These are phyloP conservation scores for Tillus elongatus DNA, from an alignment of 2,888 invertebrate genomes.

Conservation along the genomic window DNA sequence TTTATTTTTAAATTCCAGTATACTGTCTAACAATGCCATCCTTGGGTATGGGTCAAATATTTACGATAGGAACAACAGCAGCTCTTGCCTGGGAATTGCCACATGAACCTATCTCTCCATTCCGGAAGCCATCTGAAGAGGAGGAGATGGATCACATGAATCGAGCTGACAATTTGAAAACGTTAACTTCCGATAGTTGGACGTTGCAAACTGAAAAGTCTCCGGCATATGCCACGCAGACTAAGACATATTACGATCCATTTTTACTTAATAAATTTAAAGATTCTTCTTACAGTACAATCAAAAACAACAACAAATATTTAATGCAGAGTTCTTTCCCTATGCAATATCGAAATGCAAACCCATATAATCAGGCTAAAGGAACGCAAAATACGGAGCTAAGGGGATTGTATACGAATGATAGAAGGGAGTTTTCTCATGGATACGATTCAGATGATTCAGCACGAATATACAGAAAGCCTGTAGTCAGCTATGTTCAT, in stretches of 20 bases:
- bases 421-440: too few species aligned
- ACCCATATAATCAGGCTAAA: too few species aligned
- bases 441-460: too few species aligned
- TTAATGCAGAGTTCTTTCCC: too few species aligned
- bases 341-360: too few species aligned
- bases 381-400: too few species aligned
- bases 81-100: slow-evolving; percentile 72
- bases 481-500: slow-evolving; percentile 21
- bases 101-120: slow-evolving; percentile 48
- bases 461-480: slow-evolving; percentile 10
- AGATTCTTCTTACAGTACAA: too few species aligned
- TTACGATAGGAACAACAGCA: slow-evolving; percentile 63
- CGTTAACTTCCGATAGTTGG: slow-evolving; percentile 24
- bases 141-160: too few species aligned
- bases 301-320: too few species aligned
- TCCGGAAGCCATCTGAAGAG: slow-evolving; percentile 19
- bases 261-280: slow-evolving; percentile 22
- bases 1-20: slow-evolving; percentile 40
- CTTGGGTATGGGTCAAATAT: slow-evolving; percentile 46
- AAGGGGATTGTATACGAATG: too few species aligned
- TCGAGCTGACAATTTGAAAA: too few species aligned
- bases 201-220: slow-evolving; percentile 19
- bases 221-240: slow-evolving; percentile 19
- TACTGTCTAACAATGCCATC: slow-evolving; percentile 54
- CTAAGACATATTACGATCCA: slow-evolving; percentile 23